phyloP scores from a whole-genome alignment of 2,113 vertebrate genomes.

The Stictonetta naevosa region DNA sequence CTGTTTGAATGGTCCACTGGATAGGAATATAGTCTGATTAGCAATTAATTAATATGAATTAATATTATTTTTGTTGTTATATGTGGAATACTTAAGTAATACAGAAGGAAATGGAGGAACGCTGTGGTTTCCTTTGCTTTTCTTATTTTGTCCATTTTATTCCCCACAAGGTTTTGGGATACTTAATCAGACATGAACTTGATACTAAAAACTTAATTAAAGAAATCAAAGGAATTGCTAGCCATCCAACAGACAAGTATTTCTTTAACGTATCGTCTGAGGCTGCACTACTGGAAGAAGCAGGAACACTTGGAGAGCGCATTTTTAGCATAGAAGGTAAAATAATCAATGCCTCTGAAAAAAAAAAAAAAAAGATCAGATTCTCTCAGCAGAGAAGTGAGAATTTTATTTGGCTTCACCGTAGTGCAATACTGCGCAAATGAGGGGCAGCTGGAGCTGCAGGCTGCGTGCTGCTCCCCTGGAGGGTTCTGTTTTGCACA shows the following conservation, averaged over 20 bases:
- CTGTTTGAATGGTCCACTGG: neutral
- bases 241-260: slow-evolving; percentile 86
- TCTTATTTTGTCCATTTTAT: neutral
- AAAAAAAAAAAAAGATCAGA: neutral
- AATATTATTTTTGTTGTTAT: neutral
- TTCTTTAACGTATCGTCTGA: slow-evolving; percentile 96
- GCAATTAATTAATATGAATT: neutral
- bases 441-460: neutral
- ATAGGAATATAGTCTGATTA: neutral
- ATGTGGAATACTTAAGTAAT: neutral
- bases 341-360: neutral
- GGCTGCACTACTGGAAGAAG: slow-evolving; percentile 87
- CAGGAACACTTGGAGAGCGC: slow-evolving; percentile 89
- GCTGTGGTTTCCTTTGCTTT: neutral
- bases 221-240: slow-evolving; percentile 96
- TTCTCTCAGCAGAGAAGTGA: neutral
- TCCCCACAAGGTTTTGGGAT: slow-evolving; percentile 87
- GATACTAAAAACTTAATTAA: slow-evolving; percentile 89
- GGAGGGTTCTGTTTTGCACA: neutral
- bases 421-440: neutral
- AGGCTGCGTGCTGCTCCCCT: neutral
- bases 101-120: neutral
- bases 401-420: neutral
- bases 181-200: slow-evolving; percentile 86
- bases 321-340: slow-evolving; percentile 98